Conservation (phyloP, 2,888 invertebrate genomes). For the Andrena dorsata region DNA sequence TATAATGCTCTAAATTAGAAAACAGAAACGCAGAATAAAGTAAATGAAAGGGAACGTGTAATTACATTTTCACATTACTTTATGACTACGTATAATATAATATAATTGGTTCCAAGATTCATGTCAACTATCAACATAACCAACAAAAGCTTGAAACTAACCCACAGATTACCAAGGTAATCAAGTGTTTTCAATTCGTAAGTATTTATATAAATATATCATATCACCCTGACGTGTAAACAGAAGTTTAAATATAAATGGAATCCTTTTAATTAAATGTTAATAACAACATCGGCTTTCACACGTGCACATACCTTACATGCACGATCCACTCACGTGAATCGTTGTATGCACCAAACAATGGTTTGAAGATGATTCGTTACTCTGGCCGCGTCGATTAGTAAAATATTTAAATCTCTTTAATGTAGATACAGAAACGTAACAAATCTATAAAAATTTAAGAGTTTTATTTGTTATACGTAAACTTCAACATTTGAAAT, state of each 20-base stretch:
- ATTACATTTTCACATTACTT: background rate
- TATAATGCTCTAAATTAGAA: constrained; percentile 6
- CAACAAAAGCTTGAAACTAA: background rate
- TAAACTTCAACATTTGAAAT: constrained; percentile 4
- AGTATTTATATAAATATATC: background rate
- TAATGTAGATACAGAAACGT: background rate
- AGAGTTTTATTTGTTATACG: background rate
- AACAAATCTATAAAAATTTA: background rate
- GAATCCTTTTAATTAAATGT: background rate
- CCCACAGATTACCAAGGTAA: background rate
- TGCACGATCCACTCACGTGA: background rate
- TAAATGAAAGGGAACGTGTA: background rate
- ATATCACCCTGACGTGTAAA: background rate
- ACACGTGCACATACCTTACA: constrained; percentile 15
- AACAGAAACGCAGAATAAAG: background rate
- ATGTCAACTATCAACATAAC: constrained; percentile 18
- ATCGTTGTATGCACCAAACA: background rate
- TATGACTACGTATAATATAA: background rate
- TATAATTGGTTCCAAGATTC: background rate
- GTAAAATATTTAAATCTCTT: background rate
- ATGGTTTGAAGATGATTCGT: background rate
- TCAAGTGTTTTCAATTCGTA: background rate
- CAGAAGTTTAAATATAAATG: background rate
- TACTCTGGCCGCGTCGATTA: background rate
- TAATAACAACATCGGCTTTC: background rate